Base-by-base conservation (phyloP, 2,113 vertebrate genomes). In the Catharus bicknelli region DNA sequence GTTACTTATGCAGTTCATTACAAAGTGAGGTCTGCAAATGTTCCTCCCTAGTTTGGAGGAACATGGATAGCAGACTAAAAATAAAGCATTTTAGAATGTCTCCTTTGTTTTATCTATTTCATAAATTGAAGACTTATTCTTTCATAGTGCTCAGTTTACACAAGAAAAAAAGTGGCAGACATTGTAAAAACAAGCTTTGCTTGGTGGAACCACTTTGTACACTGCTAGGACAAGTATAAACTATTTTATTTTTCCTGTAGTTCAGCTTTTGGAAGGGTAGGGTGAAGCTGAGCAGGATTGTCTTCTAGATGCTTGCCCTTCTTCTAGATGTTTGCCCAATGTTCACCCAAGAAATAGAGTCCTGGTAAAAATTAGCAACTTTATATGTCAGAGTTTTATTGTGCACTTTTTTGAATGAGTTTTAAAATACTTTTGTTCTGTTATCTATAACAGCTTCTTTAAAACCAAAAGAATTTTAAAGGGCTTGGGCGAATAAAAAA, bases 1-100 rank as follows among this genome's bases (percentile, higher is more conserved):
- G 6, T 92, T 95, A 61, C 57, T 95, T 91, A 80, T 14, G 19
- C 22, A 57, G 17, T 68, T 95, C 22, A 64, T 90, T 92, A 88
- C n/a, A 19, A 69, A 45, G 13, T 36, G 12, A 83, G 75, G 23
- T 73, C 61, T 86, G 73, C n/a, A 74, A 16, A 53, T 51, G 17
- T 89, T 94, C 54, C 84, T 64, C 58, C 80, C 89, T 95, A 91
- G 83, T 58, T 80, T 69, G 72, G 34, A 69, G 42, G 58, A 69
- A 74, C 59, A 17, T 69, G 38, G 5, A 15, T 51, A 11, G 16
- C 2, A 2, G 15, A 53, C 32, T 62, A 27, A 63, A 77, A 72
- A 38, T 29, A 3, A 82, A 77, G 7, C 19, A 27, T 67, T 86
- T 72, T 84, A 48, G 13, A n/a, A 11, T 50, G n/a, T 27, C 6